Conservation (phyloP, 92 coral and sea anemone genomes). For the Epizoanthus rinbou region DNA sequence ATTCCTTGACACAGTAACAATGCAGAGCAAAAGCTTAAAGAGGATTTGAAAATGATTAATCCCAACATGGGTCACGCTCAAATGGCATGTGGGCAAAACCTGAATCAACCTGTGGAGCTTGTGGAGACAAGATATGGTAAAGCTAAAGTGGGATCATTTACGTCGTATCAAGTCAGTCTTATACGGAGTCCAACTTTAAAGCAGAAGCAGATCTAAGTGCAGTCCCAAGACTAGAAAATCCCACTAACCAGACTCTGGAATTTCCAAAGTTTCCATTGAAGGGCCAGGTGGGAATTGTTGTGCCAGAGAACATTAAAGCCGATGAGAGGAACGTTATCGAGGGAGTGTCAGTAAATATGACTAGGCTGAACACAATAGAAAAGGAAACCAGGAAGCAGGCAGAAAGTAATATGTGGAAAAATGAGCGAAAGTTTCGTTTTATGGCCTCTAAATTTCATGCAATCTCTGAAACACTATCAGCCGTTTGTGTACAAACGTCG, state of each 20-base stretch:
- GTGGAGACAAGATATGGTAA: constrained; percentile 6
- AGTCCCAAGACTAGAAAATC: background rate
- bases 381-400: constrained; percentile 54
- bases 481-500: too few species aligned
- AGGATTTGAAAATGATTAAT: background rate
- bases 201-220: background rate
- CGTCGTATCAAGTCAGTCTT: constrained; percentile 14
- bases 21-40: background rate
- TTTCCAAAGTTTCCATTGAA: constrained; percentile 15
- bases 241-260: background rate
- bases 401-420: constrained; percentile 40
- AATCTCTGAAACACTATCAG: too few species aligned
- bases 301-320: constrained; percentile 4
- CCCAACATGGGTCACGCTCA: constrained; percentile 21
- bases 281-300: background rate
- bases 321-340: constrained; percentile 15
- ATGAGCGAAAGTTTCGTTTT: constrained; percentile 51
- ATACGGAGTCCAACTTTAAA: constrained; percentile 11
- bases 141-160: background rate
- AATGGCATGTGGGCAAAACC: constrained; percentile 10
- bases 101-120: background rate
- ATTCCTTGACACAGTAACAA: background rate
- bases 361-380: constrained; percentile 53
- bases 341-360: constrained; percentile 17
- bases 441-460: constrained; percentile 56